Evolutionary conservation across 2,113 vertebrate genomes (phyloP).

Genomic region (Atherinomorus stipes): DNA sequence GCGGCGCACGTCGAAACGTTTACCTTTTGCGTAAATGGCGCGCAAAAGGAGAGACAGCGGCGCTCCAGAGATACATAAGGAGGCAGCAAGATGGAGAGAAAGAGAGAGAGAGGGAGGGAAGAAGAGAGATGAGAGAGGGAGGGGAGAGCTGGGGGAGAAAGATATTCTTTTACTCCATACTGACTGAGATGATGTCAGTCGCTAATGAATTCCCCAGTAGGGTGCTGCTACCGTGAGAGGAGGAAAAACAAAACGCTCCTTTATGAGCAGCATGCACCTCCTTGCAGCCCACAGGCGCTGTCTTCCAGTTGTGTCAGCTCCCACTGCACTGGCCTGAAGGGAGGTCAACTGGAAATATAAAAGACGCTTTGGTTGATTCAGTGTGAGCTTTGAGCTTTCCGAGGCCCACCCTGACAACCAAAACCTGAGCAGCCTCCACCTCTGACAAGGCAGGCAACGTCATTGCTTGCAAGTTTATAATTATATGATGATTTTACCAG

Average conservation of each 20-base stretch:
- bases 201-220: conserved; percentile 84
- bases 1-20: conserved; percentile 41
- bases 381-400: conserved; percentile 39
- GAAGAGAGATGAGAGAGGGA: conserved; percentile 25
- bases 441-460: conserved; percentile 22
- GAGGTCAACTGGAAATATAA: conserved; percentile 62
- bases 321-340: conserved; percentile 63
- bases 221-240: conserved; percentile 79
- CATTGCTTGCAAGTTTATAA: conserved; percentile 21
- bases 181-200: conserved; percentile 84
- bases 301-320: conserved; percentile 70
- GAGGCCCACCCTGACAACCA: conserved; percentile 44
- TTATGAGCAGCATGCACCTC: conserved; percentile 76
- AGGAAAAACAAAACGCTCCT: conserved; percentile 80
- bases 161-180: conserved; percentile 78
- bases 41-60: conserved; percentile 57
- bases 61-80: conserved; percentile 52
- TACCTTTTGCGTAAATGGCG: conserved; percentile 69
- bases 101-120: conserved; percentile 16
- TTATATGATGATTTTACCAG: conserved; percentile 38
- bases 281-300: conserved; percentile 62
- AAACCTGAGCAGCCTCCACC: conserved; percentile 22
- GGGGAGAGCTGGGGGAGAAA: conserved; percentile 74
- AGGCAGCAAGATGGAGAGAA: conserved; percentile 27
- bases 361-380: conserved; percentile 59